phyloP scores from a whole-genome alignment of 2,113 vertebrate genomes.

The Polyodon spathula region DNA sequence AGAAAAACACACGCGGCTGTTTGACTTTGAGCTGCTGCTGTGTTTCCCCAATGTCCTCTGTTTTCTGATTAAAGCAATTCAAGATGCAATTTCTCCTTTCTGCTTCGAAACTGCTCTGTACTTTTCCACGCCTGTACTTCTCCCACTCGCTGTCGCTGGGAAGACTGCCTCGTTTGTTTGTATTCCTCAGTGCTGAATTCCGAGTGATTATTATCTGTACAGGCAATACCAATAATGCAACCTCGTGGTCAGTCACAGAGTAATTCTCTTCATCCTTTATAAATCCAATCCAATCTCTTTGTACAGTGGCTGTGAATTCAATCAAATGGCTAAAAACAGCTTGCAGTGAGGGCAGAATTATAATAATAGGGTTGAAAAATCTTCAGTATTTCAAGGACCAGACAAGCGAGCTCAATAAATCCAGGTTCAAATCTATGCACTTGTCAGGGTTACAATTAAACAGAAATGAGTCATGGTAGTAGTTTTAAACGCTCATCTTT shows the following conservation, averaged over 20 bases:
- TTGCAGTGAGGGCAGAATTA: neutral
- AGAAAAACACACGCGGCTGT: too few species aligned
- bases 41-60: too few species aligned
- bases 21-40: too few species aligned
- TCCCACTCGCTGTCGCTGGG: neutral
- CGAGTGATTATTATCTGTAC: constrained; percentile 3
- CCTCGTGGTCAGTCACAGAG: neutral
- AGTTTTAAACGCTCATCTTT: too few species aligned
- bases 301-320: neutral
- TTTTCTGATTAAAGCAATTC: too few species aligned
- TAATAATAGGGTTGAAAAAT: neutral
- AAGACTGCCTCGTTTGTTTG: neutral
- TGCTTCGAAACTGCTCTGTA: neutral
- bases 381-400: too few species aligned
- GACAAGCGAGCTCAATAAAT: too few species aligned
- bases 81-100: too few species aligned
- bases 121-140: neutral
- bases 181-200: neutral
- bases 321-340: constrained; percentile 2
- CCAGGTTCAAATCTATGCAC: too few species aligned
- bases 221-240: neutral
- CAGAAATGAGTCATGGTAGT: too few species aligned
- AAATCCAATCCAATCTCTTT: constrained; percentile 6
- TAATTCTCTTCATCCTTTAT: constrained; percentile 5
- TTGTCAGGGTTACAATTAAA: too few species aligned